Evolutionary conservation across 2,113 vertebrate species (phyloP).

Genomic region (Dicentrarchus labrax): DNA sequence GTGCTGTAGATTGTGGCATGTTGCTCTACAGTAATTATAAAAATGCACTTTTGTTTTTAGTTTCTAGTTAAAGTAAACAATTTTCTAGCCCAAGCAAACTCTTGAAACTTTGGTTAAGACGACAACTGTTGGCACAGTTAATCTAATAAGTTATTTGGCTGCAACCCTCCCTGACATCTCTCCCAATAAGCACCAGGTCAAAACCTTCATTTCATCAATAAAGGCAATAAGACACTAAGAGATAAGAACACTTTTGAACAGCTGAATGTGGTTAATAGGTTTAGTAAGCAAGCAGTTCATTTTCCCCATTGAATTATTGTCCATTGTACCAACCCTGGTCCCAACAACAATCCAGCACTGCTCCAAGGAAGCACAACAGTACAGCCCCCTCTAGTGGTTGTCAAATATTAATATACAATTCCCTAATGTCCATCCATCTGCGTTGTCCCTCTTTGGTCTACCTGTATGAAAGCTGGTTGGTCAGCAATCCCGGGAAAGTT

Average conservation of each 20-base stretch:
- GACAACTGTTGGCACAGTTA: background rate
- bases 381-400: slow-evolving; percentile 83
- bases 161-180: slow-evolving; percentile 34
- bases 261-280: slow-evolving; percentile 48
- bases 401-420: slow-evolving; percentile 33
- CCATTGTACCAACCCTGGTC: slow-evolving; percentile 22
- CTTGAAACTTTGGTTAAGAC: slow-evolving; percentile 9
- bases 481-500: slow-evolving; percentile 88
- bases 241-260: slow-evolving; percentile 16
- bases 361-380: slow-evolving; percentile 32
- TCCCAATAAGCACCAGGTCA: slow-evolving; percentile 47
- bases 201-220: slow-evolving; percentile 33
- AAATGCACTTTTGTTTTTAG: slow-evolving; percentile 14
- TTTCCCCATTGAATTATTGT: slow-evolving; percentile 41
- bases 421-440: slow-evolving; percentile 22
- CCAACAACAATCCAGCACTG: slow-evolving; percentile 32
- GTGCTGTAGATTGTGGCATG: background rate
- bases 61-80: slow-evolving; percentile 5
- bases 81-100: slow-evolving; percentile 24
- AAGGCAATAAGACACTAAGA: slow-evolving; percentile 1
- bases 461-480: slow-evolving; percentile 88
- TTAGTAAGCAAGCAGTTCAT: slow-evolving; percentile 52
- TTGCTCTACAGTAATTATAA: background rate
- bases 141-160: slow-evolving; percentile 60
- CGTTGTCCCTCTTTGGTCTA: slow-evolving; percentile 74